These are phyloP conservation scores for Elgaria multicarinata DNA, from an alignment of 2,113 vertebrate genomes.

Conservation along the genomic window DNA sequence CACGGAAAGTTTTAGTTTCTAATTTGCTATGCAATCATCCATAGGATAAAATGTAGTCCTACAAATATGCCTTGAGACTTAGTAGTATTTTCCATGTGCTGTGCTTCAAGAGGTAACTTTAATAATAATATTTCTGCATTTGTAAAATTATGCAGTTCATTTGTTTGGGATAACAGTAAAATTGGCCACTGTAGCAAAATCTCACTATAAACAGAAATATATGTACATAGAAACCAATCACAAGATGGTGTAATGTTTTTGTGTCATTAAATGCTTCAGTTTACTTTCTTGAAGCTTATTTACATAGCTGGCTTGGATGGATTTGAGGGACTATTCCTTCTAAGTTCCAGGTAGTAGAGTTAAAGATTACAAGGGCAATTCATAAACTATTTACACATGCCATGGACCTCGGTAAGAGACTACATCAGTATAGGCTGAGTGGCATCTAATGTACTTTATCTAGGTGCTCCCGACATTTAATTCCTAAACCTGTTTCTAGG, in stretches of 20 bases:
- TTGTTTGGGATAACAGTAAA: slow-evolving; percentile 17
- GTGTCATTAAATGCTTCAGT: not conserved
- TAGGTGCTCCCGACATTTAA: not conserved
- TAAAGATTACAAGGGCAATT: not conserved
- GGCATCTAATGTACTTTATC: not conserved
- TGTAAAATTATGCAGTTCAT: slow-evolving; percentile 30
- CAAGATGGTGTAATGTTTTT: not conserved
- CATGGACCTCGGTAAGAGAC: not conserved
- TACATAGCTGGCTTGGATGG: not conserved
- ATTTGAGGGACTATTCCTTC: not conserved
- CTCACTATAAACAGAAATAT: not conserved
- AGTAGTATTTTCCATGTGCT: slow-evolving; percentile 51
- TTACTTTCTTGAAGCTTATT: slow-evolving; percentile 8
- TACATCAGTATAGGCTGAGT: not conserved
- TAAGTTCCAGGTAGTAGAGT: not conserved
- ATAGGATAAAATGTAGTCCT: slow-evolving; percentile 44
- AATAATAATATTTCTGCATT: slow-evolving; percentile 26
- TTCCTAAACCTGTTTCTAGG: not conserved
- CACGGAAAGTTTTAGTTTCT: slow-evolving; percentile 53
- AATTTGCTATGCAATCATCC: slow-evolving; percentile 35
- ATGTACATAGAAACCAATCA: not conserved
- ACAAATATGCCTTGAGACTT: slow-evolving; percentile 44
- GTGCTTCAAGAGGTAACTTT: slow-evolving; percentile 10
- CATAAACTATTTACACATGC: not conserved
- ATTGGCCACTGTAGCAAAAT: slow-evolving; percentile 7